A percentile compares a stretch with the other conserved stretches of the same genome.
Conservation (phyloP, 2,888 invertebrate species). For the Epistrophe grossulariae region DNA sequence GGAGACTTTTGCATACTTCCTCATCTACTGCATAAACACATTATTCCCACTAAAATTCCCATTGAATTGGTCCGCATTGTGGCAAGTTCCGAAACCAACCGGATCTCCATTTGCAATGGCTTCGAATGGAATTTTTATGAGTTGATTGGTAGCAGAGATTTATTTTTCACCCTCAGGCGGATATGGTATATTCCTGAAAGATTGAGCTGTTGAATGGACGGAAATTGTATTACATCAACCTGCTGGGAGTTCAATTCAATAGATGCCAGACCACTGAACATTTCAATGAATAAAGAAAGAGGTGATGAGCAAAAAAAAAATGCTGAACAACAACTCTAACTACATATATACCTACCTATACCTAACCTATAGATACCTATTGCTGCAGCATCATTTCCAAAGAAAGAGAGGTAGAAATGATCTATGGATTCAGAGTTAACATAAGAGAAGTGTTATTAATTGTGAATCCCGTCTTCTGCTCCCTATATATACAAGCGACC, state of each 20-base stretch:
- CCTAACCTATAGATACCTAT: no score
- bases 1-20: constrained; percentile 13
- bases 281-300: constrained; percentile 31
- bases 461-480: constrained; percentile 47
- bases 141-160: constrained; percentile 72
- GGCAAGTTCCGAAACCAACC: constrained; percentile 59
- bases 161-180: constrained; percentile 70
- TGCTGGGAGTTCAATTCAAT: constrained; percentile 22
- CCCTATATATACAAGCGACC: neutral
- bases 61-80: constrained; percentile 54
- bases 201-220: constrained; percentile 55
- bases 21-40: constrained; percentile 38
- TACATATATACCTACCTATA: no score
- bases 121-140: constrained; percentile 73
- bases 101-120: constrained; percentile 59
- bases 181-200: constrained; percentile 57
- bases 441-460: constrained; percentile 70
- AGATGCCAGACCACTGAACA: constrained; percentile 23
- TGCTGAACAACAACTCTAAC: constrained; percentile 26
- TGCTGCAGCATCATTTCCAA: constrained; percentile 6
- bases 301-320: constrained; percentile 27
- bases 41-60: constrained; percentile 57
- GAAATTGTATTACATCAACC: constrained; percentile 69
- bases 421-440: constrained; percentile 59
- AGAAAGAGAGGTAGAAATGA: constrained; percentile 49